phyloP scores from a whole-genome alignment of 2,113 vertebrate genomes.

The Tauraco erythrolophus region DNA sequence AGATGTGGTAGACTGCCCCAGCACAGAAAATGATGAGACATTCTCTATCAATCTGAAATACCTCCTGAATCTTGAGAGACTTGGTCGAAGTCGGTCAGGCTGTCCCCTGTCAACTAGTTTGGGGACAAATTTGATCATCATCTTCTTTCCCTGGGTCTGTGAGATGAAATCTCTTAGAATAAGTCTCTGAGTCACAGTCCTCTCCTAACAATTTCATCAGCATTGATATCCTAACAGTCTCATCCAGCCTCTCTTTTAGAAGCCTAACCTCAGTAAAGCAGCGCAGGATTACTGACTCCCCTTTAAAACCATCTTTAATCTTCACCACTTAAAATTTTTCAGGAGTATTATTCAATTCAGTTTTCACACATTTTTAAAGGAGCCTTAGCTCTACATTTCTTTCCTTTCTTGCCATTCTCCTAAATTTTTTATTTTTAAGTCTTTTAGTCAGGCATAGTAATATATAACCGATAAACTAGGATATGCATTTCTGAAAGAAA shows the following conservation, averaged over 20 bases:
- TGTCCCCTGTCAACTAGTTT: not conserved
- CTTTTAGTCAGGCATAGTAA: not conserved
- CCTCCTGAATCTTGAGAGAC: not conserved
- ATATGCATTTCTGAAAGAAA: not conserved
- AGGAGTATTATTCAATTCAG: not conserved
- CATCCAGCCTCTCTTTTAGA: not conserved
- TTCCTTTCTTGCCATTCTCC: not conserved
- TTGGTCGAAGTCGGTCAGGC: not conserved
- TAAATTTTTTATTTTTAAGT: not conserved
- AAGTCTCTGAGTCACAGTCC: not conserved
- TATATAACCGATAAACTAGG: not conserved
- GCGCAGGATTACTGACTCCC: not conserved
- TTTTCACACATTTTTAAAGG: not conserved
- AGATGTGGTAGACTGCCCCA: conserved; percentile 14
- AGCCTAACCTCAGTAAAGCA: not conserved
- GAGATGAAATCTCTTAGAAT: not conserved
- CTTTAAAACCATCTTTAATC: not conserved
- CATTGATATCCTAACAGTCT: not conserved
- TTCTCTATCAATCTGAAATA: not conserved
- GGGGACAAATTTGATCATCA: not conserved
- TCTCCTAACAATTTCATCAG: not conserved
- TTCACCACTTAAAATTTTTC: not conserved
- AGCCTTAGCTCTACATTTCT: not conserved
- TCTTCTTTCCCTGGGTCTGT: not conserved
- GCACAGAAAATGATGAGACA: not conserved